Evolutionary conservation across 2,797 vertebrate species (phyloP).

Genomic region (Falco naumanni): DNA sequence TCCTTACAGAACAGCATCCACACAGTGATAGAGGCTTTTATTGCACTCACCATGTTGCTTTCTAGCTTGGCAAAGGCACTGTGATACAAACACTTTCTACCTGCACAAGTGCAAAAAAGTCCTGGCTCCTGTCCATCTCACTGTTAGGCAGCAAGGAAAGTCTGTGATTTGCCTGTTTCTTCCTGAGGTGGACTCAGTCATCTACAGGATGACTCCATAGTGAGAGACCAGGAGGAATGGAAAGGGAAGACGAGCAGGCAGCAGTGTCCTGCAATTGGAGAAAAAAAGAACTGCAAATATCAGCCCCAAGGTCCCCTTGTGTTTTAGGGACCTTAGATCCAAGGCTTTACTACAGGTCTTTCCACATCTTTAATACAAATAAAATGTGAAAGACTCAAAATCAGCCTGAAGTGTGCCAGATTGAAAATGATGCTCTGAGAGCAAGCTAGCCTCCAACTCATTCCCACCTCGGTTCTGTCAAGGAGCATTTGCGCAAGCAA

Average conservation of each 20-base stretch:
- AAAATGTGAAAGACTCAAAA: slow-evolving; percentile 7
- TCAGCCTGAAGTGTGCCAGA: not conserved
- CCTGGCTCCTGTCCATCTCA: slow-evolving; percentile 36
- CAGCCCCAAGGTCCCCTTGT: not conserved
- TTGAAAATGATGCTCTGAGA: not conserved
- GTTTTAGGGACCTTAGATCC: not conserved
- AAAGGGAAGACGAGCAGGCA: not conserved
- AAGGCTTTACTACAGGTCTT: slow-evolving; percentile 10
- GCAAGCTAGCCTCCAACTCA: slow-evolving; percentile 24
- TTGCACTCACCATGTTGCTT: not conserved
- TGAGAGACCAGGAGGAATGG: not conserved
- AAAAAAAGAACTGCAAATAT: not conserved
- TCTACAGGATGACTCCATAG: not conserved
- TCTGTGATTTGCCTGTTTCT: slow-evolving; percentile 24
- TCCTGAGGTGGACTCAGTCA: not conserved
- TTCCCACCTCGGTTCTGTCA: slow-evolving; percentile 37
- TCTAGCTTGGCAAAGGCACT: not conserved
- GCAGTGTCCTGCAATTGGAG: not conserved
- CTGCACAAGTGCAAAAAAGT: slow-evolving; percentile 32
- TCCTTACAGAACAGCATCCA: not conserved
- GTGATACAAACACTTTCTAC: not conserved
- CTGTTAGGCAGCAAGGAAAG: not conserved
- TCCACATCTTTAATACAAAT: not conserved
- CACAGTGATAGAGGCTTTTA: not conserved
- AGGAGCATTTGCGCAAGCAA: slow-evolving; percentile 37